Conservation (phyloP, 2,888 invertebrate genomes). For the Ligdia adustata region DNA sequence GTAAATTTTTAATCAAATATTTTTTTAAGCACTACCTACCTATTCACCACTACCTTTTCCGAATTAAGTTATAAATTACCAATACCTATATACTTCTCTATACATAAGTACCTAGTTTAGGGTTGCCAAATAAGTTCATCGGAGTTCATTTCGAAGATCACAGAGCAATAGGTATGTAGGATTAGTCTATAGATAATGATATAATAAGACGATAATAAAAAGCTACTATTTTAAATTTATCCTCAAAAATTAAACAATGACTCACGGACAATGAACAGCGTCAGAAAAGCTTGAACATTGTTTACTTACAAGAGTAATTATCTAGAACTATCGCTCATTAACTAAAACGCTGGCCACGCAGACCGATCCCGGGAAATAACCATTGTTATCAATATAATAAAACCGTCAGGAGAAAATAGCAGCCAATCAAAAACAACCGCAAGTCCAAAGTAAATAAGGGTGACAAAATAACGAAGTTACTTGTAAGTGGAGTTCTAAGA, state of each 20-base stretch:
- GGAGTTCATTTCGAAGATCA: too few relatives aligned
- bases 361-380: neutral
- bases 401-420: neutral
- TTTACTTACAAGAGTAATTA: neutral
- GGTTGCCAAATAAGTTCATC: too few relatives aligned
- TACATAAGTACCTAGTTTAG: too few relatives aligned
- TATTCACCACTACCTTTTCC: too few relatives aligned
- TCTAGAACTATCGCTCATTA: slow-evolving; percentile 6
- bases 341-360: slow-evolving; percentile 3
- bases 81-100: too few relatives aligned
- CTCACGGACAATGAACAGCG: neutral
- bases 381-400: neutral
- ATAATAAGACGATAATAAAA: too few relatives aligned
- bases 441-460: neutral
- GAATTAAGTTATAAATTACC: too few relatives aligned
- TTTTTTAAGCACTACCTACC: too few relatives aligned
- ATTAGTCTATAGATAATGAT: too few relatives aligned
- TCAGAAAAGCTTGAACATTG: neutral
- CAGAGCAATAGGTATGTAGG: too few relatives aligned
- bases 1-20: too few relatives aligned
- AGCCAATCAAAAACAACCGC: slow-evolving; percentile 1
- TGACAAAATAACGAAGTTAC: neutral
- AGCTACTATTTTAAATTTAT: too few relatives aligned
- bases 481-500: slow-evolving; percentile 24
- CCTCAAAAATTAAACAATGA: neutral